Percentiles rank a stretch among this genome's conserved stretches.
phyloP scores from a whole-genome alignment of 2,113 vertebrate species.

The zebrafish (Danio rerio) region DNA sequence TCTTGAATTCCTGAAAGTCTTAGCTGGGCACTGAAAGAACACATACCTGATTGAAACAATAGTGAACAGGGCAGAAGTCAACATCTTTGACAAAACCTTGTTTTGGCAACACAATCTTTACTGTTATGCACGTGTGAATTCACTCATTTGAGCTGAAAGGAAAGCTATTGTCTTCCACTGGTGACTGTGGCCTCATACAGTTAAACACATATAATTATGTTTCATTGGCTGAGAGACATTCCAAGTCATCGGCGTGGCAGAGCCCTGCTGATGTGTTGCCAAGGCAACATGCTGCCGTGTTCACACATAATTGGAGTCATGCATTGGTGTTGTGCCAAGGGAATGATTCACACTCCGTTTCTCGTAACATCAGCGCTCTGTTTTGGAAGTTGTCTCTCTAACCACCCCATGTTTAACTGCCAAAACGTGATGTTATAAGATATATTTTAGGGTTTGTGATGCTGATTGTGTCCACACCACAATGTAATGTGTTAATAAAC shows the following conservation, averaged over 20 bases:
- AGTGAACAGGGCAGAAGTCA: neutral
- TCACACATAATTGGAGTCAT: slow-evolving; percentile 44
- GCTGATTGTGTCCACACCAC: neutral
- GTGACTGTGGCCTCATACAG: slow-evolving; percentile 19
- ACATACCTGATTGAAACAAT: neutral
- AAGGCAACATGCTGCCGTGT: slow-evolving; percentile 33
- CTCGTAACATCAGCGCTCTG: neutral
- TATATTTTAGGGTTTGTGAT: neutral
- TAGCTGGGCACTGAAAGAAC: slow-evolving; percentile 4
- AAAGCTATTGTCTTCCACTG: slow-evolving; percentile 32
- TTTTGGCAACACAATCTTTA: slow-evolving; percentile 35
- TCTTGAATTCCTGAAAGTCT: neutral
- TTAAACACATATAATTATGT: slow-evolving; percentile 36
- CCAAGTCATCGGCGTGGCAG: slow-evolving; percentile 36
- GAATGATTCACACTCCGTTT: slow-evolving; percentile 26
- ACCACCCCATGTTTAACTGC: neutral
- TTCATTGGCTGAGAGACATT: slow-evolving; percentile 32
- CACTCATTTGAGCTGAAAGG: slow-evolving; percentile 22
- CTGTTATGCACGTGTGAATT: slow-evolving; percentile 33
- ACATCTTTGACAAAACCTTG: slow-evolving; percentile 1
- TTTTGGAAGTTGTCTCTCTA: neutral
- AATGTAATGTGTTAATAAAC: neutral
- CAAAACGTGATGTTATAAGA: neutral
- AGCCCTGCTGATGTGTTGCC: slow-evolving; percentile 38
- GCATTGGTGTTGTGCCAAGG: slow-evolving; percentile 32